Evolutionary conservation across 1,140 invertebrate genomes (phyloP), one percentile per base, ranked within the genome.

Genomic region (Lepidurus arcticus): DNA sequence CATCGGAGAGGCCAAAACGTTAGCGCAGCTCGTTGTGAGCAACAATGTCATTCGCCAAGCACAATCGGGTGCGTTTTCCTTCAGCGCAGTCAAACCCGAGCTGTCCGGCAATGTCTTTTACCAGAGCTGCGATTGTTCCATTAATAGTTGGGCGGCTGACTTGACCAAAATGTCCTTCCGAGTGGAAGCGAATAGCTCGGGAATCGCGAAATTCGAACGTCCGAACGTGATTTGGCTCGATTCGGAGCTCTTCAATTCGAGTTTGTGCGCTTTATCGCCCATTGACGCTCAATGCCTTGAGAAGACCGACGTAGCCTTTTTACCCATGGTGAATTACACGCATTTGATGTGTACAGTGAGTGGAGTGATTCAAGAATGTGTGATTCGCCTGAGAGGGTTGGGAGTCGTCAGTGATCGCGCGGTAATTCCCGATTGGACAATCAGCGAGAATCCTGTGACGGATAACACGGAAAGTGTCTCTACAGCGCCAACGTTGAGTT

Each of bases 271-370:
- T 10, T n/a, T 78, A 10, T 73, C 65, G 24, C 11, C 26, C 11
- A 7, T 45, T 21, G 78, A 73, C 9, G 43, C 78, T 0, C 44
- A 75, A 45, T 78, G 78, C 44, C 16, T 73, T 9, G 44, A 78
- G 6, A 13, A 42, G 11, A 16, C 16, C 13, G 13, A 78, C n/a
- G 42, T n/a, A 21, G 24, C n/a, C 11, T 78, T 78, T 45, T n/a
- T 78, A 11, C 43, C 44, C 7, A 75, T 78, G 78, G 75, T 26
- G 21, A 74, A 74, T n/a, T 78, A 78, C 73, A 78, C 73, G 44
- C 45, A 34, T 13, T 73, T 45, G 7, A 75, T 78, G 74, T 78
- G 78, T 73, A 42, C 78, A 1, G 73, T n/a, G 44, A 44, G 65
- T 75, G 21, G 44, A 2, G 73, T 75, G 21, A 75, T 24, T 7